phyloP scores from a whole-genome alignment of 2,888 invertebrate species.

The Eucriotettix oculatus region DNA sequence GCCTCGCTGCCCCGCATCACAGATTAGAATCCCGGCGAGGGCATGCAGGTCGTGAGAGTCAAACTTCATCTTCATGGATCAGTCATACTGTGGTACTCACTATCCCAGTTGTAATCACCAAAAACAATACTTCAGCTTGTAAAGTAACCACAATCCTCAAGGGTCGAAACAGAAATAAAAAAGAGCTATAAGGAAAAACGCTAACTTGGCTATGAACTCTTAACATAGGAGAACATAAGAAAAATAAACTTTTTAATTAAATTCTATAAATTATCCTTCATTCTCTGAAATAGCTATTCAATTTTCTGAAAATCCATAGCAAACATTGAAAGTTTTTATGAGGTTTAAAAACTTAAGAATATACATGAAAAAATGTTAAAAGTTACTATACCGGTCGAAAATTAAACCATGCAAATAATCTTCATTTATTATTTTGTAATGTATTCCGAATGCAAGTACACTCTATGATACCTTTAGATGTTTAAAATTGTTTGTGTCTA shows the following conservation, averaged over 20 bases:
- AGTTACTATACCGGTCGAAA: not conserved
- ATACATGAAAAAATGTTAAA: not conserved
- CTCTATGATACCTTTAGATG: not conserved
- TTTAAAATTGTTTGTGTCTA: constrained; percentile 1
- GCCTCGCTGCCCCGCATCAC: too few relatives aligned
- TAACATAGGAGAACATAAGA: too few relatives aligned
- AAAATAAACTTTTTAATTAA: not conserved
- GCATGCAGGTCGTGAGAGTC: too few relatives aligned
- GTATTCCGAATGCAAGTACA: not conserved
- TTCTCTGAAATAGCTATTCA: not conserved
- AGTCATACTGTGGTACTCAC: too few relatives aligned
- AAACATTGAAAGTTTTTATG: not conserved
- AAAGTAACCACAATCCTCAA: too few relatives aligned
- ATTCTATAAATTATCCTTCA: not conserved
- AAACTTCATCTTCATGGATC: too few relatives aligned
- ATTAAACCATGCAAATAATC: not conserved
- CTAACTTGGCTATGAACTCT: too few relatives aligned
- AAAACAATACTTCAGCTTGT: too few relatives aligned
- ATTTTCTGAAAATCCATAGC: not conserved
- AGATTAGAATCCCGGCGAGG: too few relatives aligned
- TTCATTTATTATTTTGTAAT: not conserved
- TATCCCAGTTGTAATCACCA: too few relatives aligned
- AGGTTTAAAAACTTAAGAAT: not conserved
- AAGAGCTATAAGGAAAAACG: too few relatives aligned
- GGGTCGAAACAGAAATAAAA: too few relatives aligned